phyloP scores from a whole-genome alignment of 2,797 vertebrate genomes.

The Eulemur coronatus region DNA sequence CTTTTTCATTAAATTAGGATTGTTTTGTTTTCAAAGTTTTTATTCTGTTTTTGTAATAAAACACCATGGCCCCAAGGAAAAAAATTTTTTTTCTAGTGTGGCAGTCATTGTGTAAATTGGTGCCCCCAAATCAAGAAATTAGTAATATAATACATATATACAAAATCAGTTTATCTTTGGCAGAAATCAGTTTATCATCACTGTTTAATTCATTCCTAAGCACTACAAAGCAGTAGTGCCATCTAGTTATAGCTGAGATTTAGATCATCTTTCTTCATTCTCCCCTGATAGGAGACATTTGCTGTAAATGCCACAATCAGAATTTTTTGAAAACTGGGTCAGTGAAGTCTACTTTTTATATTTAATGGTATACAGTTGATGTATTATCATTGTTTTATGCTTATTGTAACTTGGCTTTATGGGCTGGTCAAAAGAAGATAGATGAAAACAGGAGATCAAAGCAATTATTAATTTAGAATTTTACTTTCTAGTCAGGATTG shows the following conservation, averaged over 20 bases:
- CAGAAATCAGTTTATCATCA: neutral
- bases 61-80: too few relatives aligned
- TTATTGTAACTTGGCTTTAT: neutral
- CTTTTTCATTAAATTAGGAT: too few relatives aligned
- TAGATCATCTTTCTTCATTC: constrained; percentile 52
- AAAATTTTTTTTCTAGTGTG: too few relatives aligned
- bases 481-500: neutral
- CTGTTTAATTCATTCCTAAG: neutral
- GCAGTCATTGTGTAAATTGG: neutral
- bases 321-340: constrained; percentile 5
- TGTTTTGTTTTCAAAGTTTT: too few relatives aligned
- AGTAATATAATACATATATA: neutral
- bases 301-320: neutral
- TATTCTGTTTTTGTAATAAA: too few relatives aligned
- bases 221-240: neutral
- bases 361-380: neutral
- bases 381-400: neutral
- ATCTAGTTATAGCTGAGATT: constrained; percentile 17
- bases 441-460: neutral
- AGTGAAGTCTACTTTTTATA: neutral
- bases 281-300: constrained; percentile 11
- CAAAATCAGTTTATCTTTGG: neutral
- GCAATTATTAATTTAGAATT: constrained; percentile 43
- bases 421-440: neutral
- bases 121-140: neutral